A percentile compares a stretch with the other conserved stretches of the same genome.
phyloP scores from a whole-genome alignment of 2,113 vertebrate genomes.

The Lepus timidus region DNA sequence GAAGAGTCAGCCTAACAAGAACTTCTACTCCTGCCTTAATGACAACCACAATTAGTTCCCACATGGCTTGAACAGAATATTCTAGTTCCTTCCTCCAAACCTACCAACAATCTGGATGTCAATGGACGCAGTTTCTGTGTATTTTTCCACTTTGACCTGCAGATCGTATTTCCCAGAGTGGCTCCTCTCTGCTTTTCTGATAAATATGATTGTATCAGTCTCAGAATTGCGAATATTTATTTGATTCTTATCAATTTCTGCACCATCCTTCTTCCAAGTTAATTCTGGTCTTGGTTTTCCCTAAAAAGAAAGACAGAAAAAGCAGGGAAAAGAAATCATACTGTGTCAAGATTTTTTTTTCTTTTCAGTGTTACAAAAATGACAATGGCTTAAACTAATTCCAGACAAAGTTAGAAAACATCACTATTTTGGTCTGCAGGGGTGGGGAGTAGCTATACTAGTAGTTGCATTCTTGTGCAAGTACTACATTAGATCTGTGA shows the following conservation, averaged over 20 bases:
- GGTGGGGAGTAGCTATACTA: neutral
- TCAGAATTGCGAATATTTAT: slow-evolving; percentile 98
- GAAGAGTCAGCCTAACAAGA: neutral
- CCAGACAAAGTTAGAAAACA: neutral
- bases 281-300: slow-evolving; percentile 97
- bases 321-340: neutral
- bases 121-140: slow-evolving; percentile 91
- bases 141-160: slow-evolving; percentile 95
- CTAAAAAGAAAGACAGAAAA: slow-evolving; percentile 82
- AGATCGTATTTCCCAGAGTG: slow-evolving; percentile 98
- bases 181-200: slow-evolving; percentile 95
- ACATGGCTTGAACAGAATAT: neutral
- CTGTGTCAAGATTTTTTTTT: neutral
- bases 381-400: neutral
- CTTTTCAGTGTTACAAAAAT: neutral
- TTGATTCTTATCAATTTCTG: slow-evolving; percentile 92
- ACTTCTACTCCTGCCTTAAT: neutral
- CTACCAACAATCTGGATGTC: slow-evolving; percentile 97
- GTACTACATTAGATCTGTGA: neutral
- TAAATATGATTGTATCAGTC: slow-evolving; percentile 97
- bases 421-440: neutral
- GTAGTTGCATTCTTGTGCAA: neutral
- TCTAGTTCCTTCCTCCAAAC: slow-evolving; percentile 69
- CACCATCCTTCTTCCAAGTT: slow-evolving; percentile 95
- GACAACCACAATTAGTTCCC: neutral